Evolutionary conservation across 1,140 invertebrate genomes (phyloP).

Genomic region (Limonius californicus): DNA sequence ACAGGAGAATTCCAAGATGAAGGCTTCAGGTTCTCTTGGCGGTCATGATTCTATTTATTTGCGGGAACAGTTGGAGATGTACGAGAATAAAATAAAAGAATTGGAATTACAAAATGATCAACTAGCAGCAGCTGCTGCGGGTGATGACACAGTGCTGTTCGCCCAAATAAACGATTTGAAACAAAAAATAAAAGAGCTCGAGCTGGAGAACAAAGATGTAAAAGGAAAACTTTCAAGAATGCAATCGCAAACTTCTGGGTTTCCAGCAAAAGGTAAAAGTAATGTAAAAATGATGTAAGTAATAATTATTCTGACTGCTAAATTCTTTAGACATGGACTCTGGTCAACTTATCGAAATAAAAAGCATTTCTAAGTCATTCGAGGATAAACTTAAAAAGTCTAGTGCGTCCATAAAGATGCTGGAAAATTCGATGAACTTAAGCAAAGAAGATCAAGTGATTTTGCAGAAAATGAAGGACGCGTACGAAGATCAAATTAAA

Average conservation of each 20-base stretch:
- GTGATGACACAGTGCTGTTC: neutral
- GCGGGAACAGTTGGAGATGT: too few species aligned
- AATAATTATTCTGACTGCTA: too few species aligned
- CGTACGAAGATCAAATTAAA: too few species aligned
- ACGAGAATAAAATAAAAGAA: slow-evolving; percentile 15
- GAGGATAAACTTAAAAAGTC: slow-evolving; percentile 22
- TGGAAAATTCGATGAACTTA: too few species aligned
- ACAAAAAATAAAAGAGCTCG: slow-evolving; percentile 17
- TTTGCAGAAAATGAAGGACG: neutral
- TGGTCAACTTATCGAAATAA: neutral
- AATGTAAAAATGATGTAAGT: neutral
- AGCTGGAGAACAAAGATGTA: slow-evolving; percentile 20
- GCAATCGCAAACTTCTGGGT: neutral
- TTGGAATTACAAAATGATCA: slow-evolving; percentile 21
- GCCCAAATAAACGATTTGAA: neutral
- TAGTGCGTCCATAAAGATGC: too few species aligned
- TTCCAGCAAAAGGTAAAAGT: neutral
- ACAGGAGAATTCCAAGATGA: too few species aligned
- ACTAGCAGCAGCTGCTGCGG: slow-evolving; percentile 21
- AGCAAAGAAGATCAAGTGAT: slow-evolving; percentile 3
- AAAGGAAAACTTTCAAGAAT: neutral
- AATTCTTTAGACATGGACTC: neutral
- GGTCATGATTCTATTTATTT: too few species aligned
- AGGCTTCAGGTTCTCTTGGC: too few species aligned
- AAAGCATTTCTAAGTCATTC: neutral